Percentiles rank a stretch among this genome's conserved stretches.
These are phyloP conservation scores for Nasonovia ribisnigri DNA, from an alignment of 2,888 invertebrate genomes.

Conservation along the genomic window DNA sequence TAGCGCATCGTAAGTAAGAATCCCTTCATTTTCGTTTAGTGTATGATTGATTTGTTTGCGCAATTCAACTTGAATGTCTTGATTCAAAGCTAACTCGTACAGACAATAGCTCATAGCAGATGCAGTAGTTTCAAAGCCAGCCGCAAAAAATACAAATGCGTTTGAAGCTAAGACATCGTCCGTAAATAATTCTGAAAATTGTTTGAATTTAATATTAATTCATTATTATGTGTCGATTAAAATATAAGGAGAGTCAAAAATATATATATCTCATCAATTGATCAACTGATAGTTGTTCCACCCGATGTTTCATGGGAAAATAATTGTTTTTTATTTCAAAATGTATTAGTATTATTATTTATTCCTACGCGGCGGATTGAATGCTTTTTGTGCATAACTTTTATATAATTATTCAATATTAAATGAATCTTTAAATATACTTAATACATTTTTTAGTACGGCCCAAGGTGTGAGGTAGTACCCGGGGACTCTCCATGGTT, in stretches of 20 bases:
- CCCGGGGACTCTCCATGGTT: too few relatives aligned
- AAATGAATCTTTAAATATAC: too few relatives aligned
- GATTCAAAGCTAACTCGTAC: constrained; percentile 74
- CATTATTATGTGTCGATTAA: background rate
- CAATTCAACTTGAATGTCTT: constrained; percentile 72
- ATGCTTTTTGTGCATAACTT: too few relatives aligned
- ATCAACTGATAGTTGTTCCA: too few relatives aligned
- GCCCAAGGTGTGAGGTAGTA: too few relatives aligned
- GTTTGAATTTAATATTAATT: background rate
- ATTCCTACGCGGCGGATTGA: too few relatives aligned
- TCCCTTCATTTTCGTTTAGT: constrained; percentile 71
- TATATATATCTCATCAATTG: background rate
- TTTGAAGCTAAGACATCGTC: constrained; percentile 74
- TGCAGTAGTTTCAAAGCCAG: constrained; percentile 78
- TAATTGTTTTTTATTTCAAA: too few relatives aligned
- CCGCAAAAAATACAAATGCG: constrained; percentile 75
- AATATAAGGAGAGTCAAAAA: background rate
- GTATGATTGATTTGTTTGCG: constrained; percentile 72
- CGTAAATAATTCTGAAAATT: constrained; percentile 70
- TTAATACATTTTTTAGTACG: too few relatives aligned
- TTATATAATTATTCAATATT: too few relatives aligned
- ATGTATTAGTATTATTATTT: too few relatives aligned
- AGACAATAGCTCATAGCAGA: constrained; percentile 74
- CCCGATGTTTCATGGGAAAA: too few relatives aligned
- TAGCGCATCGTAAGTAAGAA: constrained; percentile 74